Conservation (phyloP, 2,113 vertebrate genomes). For the Numenius arquata region DNA sequence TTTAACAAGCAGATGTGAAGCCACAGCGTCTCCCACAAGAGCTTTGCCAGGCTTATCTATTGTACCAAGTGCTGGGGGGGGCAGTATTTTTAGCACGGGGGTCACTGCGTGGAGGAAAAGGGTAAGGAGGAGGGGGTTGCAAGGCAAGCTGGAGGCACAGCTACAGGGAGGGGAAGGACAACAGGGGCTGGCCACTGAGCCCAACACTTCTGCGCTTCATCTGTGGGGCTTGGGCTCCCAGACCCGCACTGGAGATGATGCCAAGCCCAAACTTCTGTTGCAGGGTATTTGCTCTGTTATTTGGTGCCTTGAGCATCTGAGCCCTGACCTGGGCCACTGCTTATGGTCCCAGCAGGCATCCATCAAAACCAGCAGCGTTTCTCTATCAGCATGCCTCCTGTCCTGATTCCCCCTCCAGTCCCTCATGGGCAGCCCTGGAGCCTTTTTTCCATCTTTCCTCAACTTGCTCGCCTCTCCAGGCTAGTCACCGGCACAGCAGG, state of each 20-base stretch:
- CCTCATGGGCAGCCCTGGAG: background rate
- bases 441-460: background rate
- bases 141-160: background rate
- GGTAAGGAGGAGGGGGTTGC: background rate
- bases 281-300: background rate
- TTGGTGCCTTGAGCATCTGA: background rate
- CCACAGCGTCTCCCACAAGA: slow-evolving; percentile 60
- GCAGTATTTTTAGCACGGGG: slow-evolving; percentile 37
- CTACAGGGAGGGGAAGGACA: background rate
- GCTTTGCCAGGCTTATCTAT: slow-evolving; percentile 57
- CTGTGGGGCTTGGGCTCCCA: accelerated
- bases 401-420: background rate
- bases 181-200: background rate
- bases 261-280: background rate
- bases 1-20: slow-evolving; percentile 72
- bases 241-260: accelerated
- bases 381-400: background rate
- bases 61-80: background rate
- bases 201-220: accelerated
- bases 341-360: accelerated
- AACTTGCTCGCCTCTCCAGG: accelerated
- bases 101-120: background rate
- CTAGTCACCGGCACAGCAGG: accelerated
- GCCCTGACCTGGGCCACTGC: background rate
- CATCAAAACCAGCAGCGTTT: background rate